These are phyloP conservation scores for Lasius platythorax DNA, from an alignment of 2,888 invertebrate genomes.

Conservation along the genomic window DNA sequence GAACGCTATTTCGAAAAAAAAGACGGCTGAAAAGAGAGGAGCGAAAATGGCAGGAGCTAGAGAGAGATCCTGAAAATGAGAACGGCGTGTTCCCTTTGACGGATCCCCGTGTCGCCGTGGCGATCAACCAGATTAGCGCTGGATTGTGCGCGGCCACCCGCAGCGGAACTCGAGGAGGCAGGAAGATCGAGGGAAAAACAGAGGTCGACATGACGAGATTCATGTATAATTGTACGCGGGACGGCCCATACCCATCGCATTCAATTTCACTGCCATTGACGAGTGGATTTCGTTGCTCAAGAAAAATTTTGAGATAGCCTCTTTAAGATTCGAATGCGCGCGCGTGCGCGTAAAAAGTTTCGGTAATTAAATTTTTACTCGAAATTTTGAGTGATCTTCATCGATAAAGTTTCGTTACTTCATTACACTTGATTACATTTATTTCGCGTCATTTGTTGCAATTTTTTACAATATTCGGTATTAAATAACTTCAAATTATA, in stretches of 20 bases:
- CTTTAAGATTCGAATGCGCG: neutral
- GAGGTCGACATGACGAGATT: slow-evolving; percentile 50
- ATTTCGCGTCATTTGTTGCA: neutral
- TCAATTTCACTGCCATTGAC: slow-evolving; percentile 35
- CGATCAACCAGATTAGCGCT: slow-evolving; percentile 78
- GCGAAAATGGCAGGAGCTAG: neutral
- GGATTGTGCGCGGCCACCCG: slow-evolving; percentile 69
- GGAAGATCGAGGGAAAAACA: slow-evolving; percentile 46
- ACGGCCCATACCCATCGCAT: neutral
- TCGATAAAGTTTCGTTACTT: neutral
- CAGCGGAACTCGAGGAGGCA: slow-evolving; percentile 45
- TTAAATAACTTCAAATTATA: neutral
- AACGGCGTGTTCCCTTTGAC: slow-evolving; percentile 74
- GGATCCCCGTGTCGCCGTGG: slow-evolving; percentile 76
- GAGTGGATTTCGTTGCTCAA: neutral
- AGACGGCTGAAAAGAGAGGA: slow-evolving; percentile 21
- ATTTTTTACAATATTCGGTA: neutral
- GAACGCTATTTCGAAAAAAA: slow-evolving; percentile 34
- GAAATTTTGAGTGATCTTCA: neutral
- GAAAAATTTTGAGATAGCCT: neutral
- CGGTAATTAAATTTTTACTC: neutral
- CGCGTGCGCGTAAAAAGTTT: neutral
- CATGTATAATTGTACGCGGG: slow-evolving; percentile 22
- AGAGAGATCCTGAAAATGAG: slow-evolving; percentile 70
- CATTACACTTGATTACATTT: neutral